Evolutionary conservation across 2,113 vertebrate genomes (phyloP).

Genomic region (Crotalus helleri): DNA sequence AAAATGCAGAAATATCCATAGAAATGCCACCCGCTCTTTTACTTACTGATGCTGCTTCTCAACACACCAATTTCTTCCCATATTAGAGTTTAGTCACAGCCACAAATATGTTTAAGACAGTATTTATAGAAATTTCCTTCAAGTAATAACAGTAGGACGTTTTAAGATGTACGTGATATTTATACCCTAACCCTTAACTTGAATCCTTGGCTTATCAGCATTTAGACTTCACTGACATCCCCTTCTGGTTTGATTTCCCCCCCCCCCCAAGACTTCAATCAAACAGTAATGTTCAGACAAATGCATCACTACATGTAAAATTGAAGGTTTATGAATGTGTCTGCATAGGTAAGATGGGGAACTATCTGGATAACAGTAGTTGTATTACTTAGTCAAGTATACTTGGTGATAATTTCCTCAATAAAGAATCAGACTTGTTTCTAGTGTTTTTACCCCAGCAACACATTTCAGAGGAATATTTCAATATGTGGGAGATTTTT

Average conservation of each 20-base stretch:
- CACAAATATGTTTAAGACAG: slow-evolving; percentile 54
- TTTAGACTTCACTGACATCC: neutral
- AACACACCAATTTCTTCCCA: neutral
- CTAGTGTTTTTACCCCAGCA: neutral
- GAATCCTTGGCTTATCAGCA: slow-evolving; percentile 6
- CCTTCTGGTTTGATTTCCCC: slow-evolving; percentile 20
- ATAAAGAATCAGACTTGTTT: neutral
- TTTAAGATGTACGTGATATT: slow-evolving; percentile 31
- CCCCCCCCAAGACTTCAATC: neutral
- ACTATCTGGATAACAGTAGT: neutral
- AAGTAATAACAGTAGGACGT: slow-evolving; percentile 19
- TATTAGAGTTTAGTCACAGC: neutral
- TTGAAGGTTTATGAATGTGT: neutral
- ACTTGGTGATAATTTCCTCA: neutral
- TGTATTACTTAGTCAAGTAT: neutral
- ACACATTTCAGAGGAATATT: neutral
- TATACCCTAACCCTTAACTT: neutral
- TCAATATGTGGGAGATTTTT: slow-evolving; percentile 14
- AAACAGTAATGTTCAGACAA: neutral
- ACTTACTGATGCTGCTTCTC: slow-evolving; percentile 40
- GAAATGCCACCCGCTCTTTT: slow-evolving; percentile 20
- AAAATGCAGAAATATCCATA: neutral
- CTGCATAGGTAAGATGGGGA: neutral
- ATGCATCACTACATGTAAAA: neutral
- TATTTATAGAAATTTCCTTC: slow-evolving; percentile 37